Percentiles rank a stretch among this genome's conserved stretches.
These are phyloP conservation scores for Laticauda colubrina DNA, from an alignment of 2,113 vertebrate species.

Conservation along the genomic window DNA sequence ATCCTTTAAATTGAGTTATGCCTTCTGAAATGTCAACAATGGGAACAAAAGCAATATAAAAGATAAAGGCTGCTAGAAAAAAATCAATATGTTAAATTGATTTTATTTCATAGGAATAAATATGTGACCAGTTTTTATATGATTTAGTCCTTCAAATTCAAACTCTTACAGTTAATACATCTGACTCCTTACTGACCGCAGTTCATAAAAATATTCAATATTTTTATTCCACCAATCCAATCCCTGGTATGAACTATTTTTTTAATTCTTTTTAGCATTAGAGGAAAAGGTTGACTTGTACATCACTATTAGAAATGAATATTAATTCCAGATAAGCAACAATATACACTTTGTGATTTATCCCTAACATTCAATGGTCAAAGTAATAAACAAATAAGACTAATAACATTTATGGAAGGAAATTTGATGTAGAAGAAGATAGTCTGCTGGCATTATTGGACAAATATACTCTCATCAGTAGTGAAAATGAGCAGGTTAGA, in stretches of 20 bases:
- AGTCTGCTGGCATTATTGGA: background rate
- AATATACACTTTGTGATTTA: background rate
- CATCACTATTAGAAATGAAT: background rate
- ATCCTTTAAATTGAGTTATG: background rate
- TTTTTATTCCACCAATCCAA: background rate
- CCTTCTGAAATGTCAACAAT: background rate
- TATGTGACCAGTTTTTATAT: background rate
- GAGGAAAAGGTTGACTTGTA: background rate
- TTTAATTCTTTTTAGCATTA: background rate
- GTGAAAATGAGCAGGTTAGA: background rate
- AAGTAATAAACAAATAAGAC: background rate
- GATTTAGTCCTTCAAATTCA: background rate
- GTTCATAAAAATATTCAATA: background rate
- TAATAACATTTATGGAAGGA: background rate
- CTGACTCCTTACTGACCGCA: background rate
- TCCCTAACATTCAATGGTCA: background rate
- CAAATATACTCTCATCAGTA: background rate
- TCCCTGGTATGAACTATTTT: background rate
- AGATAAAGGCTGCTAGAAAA: background rate
- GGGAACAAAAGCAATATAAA: background rate
- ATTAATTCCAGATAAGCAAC: background rate
- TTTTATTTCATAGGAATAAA: slow-evolving; percentile 22
- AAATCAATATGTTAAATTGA: background rate
- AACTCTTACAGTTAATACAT: background rate
- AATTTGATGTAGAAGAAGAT: background rate